Evolutionary conservation across 2,113 vertebrate species (phyloP), one percentile per base, ranked within the genome.

Genomic region (Thunnus thynnus): DNA sequence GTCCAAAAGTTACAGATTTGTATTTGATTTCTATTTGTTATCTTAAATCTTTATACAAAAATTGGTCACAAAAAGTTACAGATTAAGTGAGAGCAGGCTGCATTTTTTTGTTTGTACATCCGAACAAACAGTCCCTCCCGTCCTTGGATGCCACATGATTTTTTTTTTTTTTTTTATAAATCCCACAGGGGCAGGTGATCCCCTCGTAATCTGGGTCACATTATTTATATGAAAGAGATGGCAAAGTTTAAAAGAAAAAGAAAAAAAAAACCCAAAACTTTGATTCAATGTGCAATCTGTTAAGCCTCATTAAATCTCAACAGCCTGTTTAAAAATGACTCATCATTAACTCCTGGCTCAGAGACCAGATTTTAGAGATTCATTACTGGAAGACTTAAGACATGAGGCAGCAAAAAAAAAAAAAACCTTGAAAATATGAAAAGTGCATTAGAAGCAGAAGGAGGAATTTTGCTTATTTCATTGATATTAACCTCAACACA

Each of bases 301-400:
- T 87, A 69, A 51, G 66, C 72, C 73, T 88, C 80, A 87, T 88
- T 86, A 91, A 78, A 81, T 78, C 75, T 75, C 50, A 52, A 51
- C 76, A 88, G 73, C 77, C 83, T 74, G 76, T 77, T 86, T 78
- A 74, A 83, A 82, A 81, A 82, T 89, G 81, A 88, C 58, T 88
- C 87, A 81, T 87, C 69, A 72, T 85, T 82, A 72, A 73, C 69
- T 86, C 74, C 60, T 80, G 74, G 71, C 83, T 78, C 79, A 70
- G 30, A 80, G 64, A 76, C 46, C 57, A 73, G 72, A 83, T 87
- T 77, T 72, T 41, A 63, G 50, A 76, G 47, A 83, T 70, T 84
- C 62, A 71, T 82, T 60, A 67, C 61, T 50, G 54, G 41, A 72
- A 56, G 76, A 52, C 64, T 81, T 78, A 14, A 74, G 6, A 72